Percentiles rank a stretch among this genome's conserved stretches.
phyloP scores from a whole-genome alignment of 2,888 invertebrate genomes.

The Periphyllus acericola region DNA sequence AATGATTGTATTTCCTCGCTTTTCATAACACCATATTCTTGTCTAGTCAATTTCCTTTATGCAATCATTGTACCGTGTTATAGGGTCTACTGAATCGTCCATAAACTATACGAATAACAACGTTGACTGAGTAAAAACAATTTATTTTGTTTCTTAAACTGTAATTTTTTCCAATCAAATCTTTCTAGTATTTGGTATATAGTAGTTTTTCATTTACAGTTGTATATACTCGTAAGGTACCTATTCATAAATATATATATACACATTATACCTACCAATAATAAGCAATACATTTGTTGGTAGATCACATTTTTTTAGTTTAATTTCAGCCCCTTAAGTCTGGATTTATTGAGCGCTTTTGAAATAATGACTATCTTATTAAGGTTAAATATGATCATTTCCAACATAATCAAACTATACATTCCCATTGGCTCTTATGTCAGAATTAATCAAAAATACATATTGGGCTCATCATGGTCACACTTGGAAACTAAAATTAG shows the following conservation, averaged over 20 bases:
- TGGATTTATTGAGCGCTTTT: neutral
- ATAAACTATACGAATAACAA: neutral
- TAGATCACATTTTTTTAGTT: neutral
- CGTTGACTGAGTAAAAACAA: neutral
- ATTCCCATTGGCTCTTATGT: neutral
- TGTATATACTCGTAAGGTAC: neutral
- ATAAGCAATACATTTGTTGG: neutral
- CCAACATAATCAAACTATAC: neutral
- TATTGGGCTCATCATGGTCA: too few relatives aligned
- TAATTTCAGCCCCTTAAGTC: neutral
- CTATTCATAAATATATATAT: neutral
- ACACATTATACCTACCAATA: neutral
- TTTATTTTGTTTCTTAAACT: neutral
- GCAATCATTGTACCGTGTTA: neutral
- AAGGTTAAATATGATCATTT: neutral
- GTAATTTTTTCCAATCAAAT: too few relatives aligned
- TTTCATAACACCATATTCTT: neutral
- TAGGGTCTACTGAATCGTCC: neutral
- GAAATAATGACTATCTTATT: neutral
- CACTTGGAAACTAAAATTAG: too few relatives aligned
- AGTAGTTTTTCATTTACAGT: neutral
- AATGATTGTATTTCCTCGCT: neutral
- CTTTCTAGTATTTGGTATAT: neutral
- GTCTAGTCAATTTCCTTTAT: neutral
- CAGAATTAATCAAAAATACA: neutral